A percentile compares a stretch with the other conserved stretches of the same genome.
phyloP scores from a whole-genome alignment of 1,140 invertebrate species.

The silkworm (Bombyx mori) region ASM3026992v2 NC_085110.1:9645501-9646000 shows the following conservation, averaged over 20 bases:
- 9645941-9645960: too few species aligned
- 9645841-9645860: conserved; percentile 69
- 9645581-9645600: neutral
- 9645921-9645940: too few species aligned
- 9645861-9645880: conserved; percentile 82
- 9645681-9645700: conserved; percentile 21
- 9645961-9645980: neutral
- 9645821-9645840: conserved; percentile 61
- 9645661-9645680: neutral
- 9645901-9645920: conserved; percentile 57
- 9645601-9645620: too few species aligned
- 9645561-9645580: conserved; percentile 33
- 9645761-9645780: conserved; percentile 5
- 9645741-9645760: conserved; percentile 65
- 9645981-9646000: conserved; percentile 65
- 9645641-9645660: too few species aligned
- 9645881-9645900: conserved; percentile 81
- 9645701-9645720: conserved; percentile 50
- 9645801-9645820: neutral
- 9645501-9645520: too few species aligned
- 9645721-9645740: conserved; percentile 74
- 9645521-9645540: too few species aligned
- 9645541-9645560: neutral
- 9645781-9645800: neutral
- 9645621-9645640: too few species aligned